Evolutionary conservation across 2,888 invertebrate genomes (phyloP), one percentile per base, ranked within the genome.

Genomic region (Drosophila robusta): DNA sequence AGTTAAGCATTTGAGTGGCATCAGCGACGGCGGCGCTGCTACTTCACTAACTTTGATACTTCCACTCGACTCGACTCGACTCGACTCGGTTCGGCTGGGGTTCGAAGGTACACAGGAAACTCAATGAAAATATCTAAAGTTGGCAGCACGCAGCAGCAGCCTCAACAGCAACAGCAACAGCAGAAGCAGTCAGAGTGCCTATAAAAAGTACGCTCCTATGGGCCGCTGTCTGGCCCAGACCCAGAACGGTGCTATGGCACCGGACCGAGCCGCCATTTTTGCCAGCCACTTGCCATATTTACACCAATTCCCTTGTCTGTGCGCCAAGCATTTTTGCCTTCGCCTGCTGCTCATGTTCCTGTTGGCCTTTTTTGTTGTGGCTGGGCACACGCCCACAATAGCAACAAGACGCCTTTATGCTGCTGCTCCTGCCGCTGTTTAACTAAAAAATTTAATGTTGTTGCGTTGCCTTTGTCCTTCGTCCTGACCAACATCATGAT

Each of bases 1-100:
- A 89, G 90, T 90, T 90, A 82, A 89, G 82, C 88, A 79, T 86
- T 90, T 80, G 78, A 89, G 90, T 83, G 83, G 81, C 79, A 73
- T 68, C 69, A 67, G 63, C 64, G 57, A 61, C 45, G 65, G 57
- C 45, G 70, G 26, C 18, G 51, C 72, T 76, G 81, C 81, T 78
- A 80, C 84, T 87, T 81, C 78, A 84, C 80, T 77, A 85, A 85
- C 83, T 87, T 84, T 84, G 87, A 87, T 85, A 83, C 86, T 87
- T 87, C 84, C 87, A 85, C 85, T 82, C 81, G 84, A 86, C 83
- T 86, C 78, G 78, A 50, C 79, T 64, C 47, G 70, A 66, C 65
- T 71, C 57, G 60, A 47, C 29, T 32, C 9, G 22, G 24, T 3
- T n/a, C 14, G 56, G 50, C 55, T 42, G 24, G 1, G 39, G 50